A percentile compares a stretch with the other conserved stretches of the same genome.
Evolutionary conservation across 2,797 vertebrate genomes (phyloP).

Genomic region (Gallinago nigripennis): DNA sequence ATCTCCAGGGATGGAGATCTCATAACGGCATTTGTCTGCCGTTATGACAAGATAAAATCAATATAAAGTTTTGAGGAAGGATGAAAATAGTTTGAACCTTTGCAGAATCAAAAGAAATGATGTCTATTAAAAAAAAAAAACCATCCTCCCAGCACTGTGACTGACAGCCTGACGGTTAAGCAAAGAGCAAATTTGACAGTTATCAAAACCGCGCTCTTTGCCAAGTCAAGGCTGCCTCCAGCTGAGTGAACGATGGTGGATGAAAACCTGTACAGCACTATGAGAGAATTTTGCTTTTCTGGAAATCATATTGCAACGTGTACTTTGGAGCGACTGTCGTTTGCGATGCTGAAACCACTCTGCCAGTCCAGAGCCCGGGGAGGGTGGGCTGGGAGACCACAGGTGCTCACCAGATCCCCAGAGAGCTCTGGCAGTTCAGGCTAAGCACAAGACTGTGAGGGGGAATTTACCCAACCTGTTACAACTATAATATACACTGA

Average conservation of each 20-base stretch:
- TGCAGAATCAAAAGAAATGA: not conserved
- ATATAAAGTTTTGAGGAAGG: not conserved
- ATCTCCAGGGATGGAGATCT: not conserved
- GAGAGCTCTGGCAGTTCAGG: not conserved
- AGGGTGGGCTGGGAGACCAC: not conserved
- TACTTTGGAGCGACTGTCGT: not conserved
- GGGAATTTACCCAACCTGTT: not conserved
- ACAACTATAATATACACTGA: not conserved
- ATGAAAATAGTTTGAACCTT: not conserved
- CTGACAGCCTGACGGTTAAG: not conserved
- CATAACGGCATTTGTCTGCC: not conserved
- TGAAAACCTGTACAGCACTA: not conserved
- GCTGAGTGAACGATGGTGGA: not conserved
- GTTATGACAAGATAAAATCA: not conserved
- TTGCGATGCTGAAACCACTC: not conserved
- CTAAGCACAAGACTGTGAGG: not conserved
- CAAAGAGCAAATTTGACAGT: not conserved
- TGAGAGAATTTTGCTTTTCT: not conserved
- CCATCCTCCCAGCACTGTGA: not conserved
- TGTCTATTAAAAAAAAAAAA: not conserved
- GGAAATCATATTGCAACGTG: not conserved
- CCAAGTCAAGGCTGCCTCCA: not conserved
- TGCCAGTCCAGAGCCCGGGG: not conserved
- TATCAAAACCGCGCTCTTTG: not conserved
- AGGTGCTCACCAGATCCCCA: rapidly evolving